These are phyloP conservation scores for Gopherus flavomarginatus DNA, from an alignment of 2,113 vertebrate species.

Conservation along the genomic window DNA sequence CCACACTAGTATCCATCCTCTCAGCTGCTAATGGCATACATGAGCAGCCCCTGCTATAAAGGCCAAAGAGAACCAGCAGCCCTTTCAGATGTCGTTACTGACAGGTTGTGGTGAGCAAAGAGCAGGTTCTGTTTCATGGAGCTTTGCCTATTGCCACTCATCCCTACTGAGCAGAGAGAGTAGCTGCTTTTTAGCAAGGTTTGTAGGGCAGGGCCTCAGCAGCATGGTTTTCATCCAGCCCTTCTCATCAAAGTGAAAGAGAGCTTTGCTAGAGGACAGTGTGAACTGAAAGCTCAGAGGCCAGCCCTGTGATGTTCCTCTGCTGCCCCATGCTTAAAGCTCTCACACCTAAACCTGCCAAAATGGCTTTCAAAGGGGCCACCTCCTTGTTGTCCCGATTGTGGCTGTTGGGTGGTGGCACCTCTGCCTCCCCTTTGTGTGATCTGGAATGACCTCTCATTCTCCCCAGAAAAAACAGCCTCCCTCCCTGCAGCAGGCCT, in stretches of 20 bases:
- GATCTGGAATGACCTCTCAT: not conserved
- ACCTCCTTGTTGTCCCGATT: constrained; percentile 10
- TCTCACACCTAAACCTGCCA: constrained; percentile 26
- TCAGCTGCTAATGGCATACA: fast-evolving
- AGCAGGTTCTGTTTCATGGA: not conserved
- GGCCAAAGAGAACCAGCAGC: not conserved
- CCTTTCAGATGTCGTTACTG: not conserved
- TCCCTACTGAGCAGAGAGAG: not conserved
- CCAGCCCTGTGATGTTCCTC: constrained; percentile 35
- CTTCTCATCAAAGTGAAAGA: constrained; percentile 1
- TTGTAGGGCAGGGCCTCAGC: not conserved
- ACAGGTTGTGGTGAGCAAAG: not conserved
- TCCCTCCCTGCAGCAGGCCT: not conserved
- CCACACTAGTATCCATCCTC: not conserved
- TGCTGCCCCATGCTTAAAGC: constrained; percentile 19
- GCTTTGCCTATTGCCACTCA: not conserved
- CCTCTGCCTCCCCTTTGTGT: constrained; percentile 12
- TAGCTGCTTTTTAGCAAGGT: not conserved
- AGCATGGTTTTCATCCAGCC: not conserved
- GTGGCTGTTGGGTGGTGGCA: constrained; percentile 1
- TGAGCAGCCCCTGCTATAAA: not conserved
- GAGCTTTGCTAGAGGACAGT: constrained; percentile 33
- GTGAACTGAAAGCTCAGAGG: not conserved
- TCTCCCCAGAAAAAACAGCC: not conserved
- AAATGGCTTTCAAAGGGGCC: constrained; percentile 40